Evolutionary conservation across 2,797 vertebrate genomes (phyloP).

Genomic region (Sebastes hubbsi): DNA sequence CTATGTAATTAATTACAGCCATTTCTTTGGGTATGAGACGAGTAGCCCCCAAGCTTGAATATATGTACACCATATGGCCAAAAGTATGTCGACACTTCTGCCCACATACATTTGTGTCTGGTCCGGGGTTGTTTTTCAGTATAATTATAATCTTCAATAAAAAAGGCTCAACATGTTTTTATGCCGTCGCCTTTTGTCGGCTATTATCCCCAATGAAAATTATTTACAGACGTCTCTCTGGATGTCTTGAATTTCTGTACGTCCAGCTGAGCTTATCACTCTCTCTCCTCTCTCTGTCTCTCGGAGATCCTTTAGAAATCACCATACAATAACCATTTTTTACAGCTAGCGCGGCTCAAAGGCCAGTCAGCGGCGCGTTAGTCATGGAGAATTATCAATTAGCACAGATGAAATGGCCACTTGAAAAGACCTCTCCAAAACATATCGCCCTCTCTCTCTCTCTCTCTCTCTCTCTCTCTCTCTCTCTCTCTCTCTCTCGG

Average conservation of each 20-base stretch:
- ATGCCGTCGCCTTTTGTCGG: neutral
- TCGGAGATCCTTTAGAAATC: slow-evolving; percentile 67
- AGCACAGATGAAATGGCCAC: slow-evolving; percentile 79
- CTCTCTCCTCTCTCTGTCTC: slow-evolving; percentile 39
- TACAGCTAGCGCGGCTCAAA: slow-evolving; percentile 66
- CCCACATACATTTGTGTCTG: neutral
- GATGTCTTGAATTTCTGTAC: slow-evolving; percentile 32
- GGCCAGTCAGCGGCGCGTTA: slow-evolving; percentile 71
- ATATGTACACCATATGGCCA: neutral
- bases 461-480: slow-evolving; percentile 19
- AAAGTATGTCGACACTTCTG: neutral
- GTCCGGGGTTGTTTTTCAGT: neutral
- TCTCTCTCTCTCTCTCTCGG: slow-evolving; percentile 15
- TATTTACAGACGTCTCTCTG: slow-evolving; percentile 42
- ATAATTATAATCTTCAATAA: neutral
- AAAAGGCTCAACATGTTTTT: neutral
- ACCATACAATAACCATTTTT: slow-evolving; percentile 69
- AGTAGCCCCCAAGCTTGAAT: neutral
- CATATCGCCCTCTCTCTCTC: slow-evolving; percentile 57
- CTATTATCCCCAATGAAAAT: slow-evolving; percentile 33
- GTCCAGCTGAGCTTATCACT: slow-evolving; percentile 50
- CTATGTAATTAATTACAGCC: neutral
- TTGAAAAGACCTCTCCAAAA: slow-evolving; percentile 78
- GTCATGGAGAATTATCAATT: slow-evolving; percentile 81
- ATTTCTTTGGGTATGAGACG: neutral